Base-by-base conservation (phyloP, 1,140 invertebrate genomes). In the Hyphantria cunea region DNA sequence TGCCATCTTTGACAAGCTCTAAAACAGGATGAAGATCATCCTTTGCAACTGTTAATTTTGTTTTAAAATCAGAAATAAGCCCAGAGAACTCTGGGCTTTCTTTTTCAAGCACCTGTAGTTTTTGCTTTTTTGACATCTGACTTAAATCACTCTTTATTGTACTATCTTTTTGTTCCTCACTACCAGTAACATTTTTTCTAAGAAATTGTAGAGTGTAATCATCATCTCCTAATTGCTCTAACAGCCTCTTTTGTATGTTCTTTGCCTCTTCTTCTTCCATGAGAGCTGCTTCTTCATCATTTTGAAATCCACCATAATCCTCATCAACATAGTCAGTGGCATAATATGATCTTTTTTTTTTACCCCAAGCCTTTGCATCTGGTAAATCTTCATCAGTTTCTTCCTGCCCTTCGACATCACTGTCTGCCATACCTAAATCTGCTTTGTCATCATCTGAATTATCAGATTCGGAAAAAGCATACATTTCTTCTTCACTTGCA, bases 311-410 rank as follows among this genome's bases (percentile, higher is more conserved):
- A 39, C 94, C 93, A 92, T 95, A 97, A 91, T 98, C 96, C 70
- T 95, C 92, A 92, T 98, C 96, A 11, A 97, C 94, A 89, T 96
- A 97, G 92, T 98, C 96, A 0, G 97, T 96, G 44, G 95, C 94
- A 86, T 97, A 97, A 86, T 94, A 98, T 41, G 92, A 92, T 68
- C 89, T 93, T 69, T 95, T 95, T 63, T 95, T 95, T 72, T 94
- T 94, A 9, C 97, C 97, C 97, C 97, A 98, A 13, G 96, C 96
- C 91, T 95, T 95, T 9, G 93, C 92, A 84, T 97, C 93, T 6
- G 96, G 96, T 42, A 97, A 86, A 70, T 93, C 91, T 78, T 94
- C 93, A 68, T 94, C 93, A 66, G 94, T 94, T 54, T 93, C 92
- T 58, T 92, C 87, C 70, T 93, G 92, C 0, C 93, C 94, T 85